Evolutionary conservation across 2,113 vertebrate species (phyloP).

Genomic region (Gorsachius goisagi): DNA sequence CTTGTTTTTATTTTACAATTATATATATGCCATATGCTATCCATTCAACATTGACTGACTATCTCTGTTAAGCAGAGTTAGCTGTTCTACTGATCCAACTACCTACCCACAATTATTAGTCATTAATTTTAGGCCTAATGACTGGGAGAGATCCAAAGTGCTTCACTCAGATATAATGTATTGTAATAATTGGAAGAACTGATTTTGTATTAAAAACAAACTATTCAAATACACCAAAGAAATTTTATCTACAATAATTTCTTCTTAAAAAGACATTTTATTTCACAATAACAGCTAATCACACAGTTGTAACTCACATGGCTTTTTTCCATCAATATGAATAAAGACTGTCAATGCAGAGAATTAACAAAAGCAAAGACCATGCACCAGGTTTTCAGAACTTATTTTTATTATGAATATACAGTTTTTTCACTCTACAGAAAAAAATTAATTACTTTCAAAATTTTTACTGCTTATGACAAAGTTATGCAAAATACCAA

Average conservation of each 20-base stretch:
- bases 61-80: neutral
- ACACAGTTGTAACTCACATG: neutral
- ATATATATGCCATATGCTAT: neutral
- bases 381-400: constrained; percentile 1
- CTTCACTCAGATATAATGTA: neutral
- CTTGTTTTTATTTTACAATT: neutral
- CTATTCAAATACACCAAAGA: neutral
- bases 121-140: neutral
- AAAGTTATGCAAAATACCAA: neutral
- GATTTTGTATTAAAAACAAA: neutral
- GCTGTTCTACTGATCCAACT: neutral
- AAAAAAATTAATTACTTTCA: neutral
- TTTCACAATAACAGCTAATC: neutral
- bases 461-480: neutral
- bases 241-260: neutral
- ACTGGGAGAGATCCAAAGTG: neutral
- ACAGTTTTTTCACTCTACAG: constrained; percentile 13
- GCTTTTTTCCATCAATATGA: neutral
- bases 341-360: neutral
- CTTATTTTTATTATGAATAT: constrained; percentile 38
- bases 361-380: constrained; percentile 27
- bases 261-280: neutral
- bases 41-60: neutral
- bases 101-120: neutral
- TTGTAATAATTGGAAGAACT: neutral